phyloP scores from a whole-genome alignment of 2,888 invertebrate species.

The Eulithis prunata region DNA sequence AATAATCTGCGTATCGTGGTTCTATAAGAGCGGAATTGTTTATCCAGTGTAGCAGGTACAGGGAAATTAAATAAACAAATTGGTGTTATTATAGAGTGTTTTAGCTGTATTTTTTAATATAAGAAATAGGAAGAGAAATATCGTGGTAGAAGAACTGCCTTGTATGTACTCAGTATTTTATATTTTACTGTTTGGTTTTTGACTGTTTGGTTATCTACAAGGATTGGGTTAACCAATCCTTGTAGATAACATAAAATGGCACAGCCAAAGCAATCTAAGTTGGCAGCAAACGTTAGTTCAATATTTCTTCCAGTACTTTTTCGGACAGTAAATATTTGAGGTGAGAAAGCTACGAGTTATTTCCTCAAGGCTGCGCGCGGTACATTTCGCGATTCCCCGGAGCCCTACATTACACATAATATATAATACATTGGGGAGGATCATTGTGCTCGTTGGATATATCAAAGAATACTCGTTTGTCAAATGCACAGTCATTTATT shows the following conservation, averaged over 20 bases:
- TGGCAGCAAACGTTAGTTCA: constrained; percentile 22
- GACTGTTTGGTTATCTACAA: no score
- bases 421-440: constrained; percentile 80
- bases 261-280: constrained; percentile 9
- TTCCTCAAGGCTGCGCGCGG: constrained; percentile 60
- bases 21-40: constrained; percentile 3
- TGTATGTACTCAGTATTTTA: neutral
- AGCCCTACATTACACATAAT: constrained; percentile 65
- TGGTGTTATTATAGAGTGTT: neutral
- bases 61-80: neutral
- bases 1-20: constrained; percentile 9
- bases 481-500: constrained; percentile 83
- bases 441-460: constrained; percentile 79
- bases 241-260: constrained; percentile 1
- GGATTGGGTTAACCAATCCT: neutral
- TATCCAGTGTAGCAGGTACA: neutral
- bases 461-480: constrained; percentile 82
- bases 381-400: constrained; percentile 71
- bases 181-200: neutral
- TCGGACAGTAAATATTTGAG: constrained; percentile 44
- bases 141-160: neutral
- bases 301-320: constrained; percentile 39
- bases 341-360: constrained; percentile 56
- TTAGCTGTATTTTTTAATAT: neutral
- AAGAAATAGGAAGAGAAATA: no score